These are phyloP conservation scores for Poecilus cupreus DNA, from an alignment of 2,888 invertebrate genomes.

Conservation along the genomic window DNA sequence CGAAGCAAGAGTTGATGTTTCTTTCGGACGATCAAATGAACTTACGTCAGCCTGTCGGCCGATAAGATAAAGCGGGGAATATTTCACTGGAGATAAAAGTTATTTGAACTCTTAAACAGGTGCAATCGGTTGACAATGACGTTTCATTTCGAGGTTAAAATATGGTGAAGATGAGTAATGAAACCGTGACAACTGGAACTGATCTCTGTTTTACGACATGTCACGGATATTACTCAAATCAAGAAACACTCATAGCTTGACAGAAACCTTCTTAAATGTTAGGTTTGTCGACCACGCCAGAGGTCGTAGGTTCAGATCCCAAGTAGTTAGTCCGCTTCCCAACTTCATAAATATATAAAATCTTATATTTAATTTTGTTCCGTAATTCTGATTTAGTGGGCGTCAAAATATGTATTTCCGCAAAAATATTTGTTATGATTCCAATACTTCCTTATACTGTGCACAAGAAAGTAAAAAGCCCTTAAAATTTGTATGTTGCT, in stretches of 20 bases:
- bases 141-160: slow-evolving; percentile 1
- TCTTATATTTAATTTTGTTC: no score
- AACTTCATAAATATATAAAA: no score
- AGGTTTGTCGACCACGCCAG: no score
- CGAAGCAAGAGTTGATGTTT: not conserved
- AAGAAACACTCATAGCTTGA: no score
- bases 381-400: no score
- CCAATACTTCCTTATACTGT: no score
- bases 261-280: no score
- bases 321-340: no score
- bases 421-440: no score
- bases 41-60: slow-evolving; percentile 24
- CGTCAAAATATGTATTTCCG: no score
- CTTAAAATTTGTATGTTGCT: not conserved
- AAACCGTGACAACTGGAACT: not conserved
- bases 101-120: slow-evolving; percentile 47
- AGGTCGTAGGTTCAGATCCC: no score
- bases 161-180: slow-evolving; percentile 16
- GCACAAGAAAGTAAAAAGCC: no score
- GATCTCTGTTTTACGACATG: slow-evolving; percentile 7
- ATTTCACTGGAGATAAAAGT: slow-evolving; percentile 41
- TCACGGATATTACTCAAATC: not conserved
- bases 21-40: slow-evolving; percentile 42
- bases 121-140: slow-evolving; percentile 25
- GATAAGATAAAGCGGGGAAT: slow-evolving; percentile 39